Evolutionary conservation across 2,113 vertebrate genomes (phyloP).

Genomic region (Notothenia rossii): DNA sequence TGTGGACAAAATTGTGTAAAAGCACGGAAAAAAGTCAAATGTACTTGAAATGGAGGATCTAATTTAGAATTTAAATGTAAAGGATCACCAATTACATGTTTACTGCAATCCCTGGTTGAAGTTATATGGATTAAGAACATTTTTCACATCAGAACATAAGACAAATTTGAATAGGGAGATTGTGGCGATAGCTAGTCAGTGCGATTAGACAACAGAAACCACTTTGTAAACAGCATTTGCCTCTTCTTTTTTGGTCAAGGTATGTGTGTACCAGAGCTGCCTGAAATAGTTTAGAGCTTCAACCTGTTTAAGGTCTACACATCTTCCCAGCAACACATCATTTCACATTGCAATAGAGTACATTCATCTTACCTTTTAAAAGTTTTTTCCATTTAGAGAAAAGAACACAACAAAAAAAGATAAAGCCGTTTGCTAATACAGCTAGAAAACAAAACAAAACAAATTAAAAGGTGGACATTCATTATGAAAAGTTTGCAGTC

Average conservation of each 20-base stretch:
- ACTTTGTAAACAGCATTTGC: constrained; percentile 2
- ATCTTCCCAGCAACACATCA: not conserved
- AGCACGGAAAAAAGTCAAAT: not conserved
- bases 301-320: not conserved
- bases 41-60: not conserved
- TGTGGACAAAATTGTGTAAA: not conserved
- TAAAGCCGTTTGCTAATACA: not conserved
- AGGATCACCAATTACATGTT: not conserved
- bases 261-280: not conserved
- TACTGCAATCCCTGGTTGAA: not conserved
- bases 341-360: constrained; percentile 6
- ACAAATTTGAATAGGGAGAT: constrained; percentile 5
- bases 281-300: not conserved
- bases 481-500: constrained; percentile 52
- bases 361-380: constrained; percentile 40
- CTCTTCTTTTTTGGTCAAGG: too few relatives aligned
- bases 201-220: constrained; percentile 19
- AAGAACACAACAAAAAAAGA: constrained; percentile 7
- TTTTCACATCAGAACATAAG: constrained; percentile 33
- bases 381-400: constrained; percentile 14
- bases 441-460: not conserved
- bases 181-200: not conserved
- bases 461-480: constrained; percentile 7
- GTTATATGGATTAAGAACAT: not conserved
- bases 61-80: not conserved